These are phyloP conservation scores for Formicarius rufipectus DNA, from an alignment of 2,113 vertebrate genomes.

Conservation along the genomic window DNA sequence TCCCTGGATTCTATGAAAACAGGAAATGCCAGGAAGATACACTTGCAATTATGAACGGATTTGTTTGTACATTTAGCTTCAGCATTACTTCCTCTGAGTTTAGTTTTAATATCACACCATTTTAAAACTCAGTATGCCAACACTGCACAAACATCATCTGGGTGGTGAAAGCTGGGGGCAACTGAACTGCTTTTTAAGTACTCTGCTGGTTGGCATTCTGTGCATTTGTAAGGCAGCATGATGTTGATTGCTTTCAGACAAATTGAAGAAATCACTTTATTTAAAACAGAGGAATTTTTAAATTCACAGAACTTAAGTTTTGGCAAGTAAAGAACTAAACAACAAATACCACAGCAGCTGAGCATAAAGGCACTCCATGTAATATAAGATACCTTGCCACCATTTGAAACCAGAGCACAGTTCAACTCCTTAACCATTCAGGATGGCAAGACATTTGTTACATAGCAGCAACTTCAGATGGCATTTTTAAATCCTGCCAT, in stretches of 20 bases:
- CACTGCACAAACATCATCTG: background rate
- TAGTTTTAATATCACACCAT: background rate
- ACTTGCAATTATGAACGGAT: background rate
- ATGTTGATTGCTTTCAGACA: background rate
- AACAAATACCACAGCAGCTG: background rate
- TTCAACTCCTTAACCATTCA: background rate
- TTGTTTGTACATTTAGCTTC: background rate
- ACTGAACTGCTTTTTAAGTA: background rate
- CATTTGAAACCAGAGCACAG: background rate
- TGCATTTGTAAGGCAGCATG: background rate
- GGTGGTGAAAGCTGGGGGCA: background rate
- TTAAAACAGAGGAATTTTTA: background rate
- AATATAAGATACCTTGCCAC: background rate
- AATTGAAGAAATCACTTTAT: background rate
- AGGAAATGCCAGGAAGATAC: background rate
- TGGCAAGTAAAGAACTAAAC: background rate
- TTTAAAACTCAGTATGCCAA: background rate
- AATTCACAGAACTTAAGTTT: background rate
- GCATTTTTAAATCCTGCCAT: slow-evolving; percentile 9
- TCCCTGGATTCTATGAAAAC: background rate
- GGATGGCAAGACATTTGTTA: slow-evolving; percentile 7
- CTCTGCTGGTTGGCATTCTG: background rate
- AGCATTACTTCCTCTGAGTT: background rate
- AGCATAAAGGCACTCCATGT: background rate
- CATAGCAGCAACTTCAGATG: slow-evolving; percentile 1